These are phyloP conservation scores for Ceuthmochares aereus DNA, from an alignment of 2,113 vertebrate genomes.

Conservation along the genomic window DNA sequence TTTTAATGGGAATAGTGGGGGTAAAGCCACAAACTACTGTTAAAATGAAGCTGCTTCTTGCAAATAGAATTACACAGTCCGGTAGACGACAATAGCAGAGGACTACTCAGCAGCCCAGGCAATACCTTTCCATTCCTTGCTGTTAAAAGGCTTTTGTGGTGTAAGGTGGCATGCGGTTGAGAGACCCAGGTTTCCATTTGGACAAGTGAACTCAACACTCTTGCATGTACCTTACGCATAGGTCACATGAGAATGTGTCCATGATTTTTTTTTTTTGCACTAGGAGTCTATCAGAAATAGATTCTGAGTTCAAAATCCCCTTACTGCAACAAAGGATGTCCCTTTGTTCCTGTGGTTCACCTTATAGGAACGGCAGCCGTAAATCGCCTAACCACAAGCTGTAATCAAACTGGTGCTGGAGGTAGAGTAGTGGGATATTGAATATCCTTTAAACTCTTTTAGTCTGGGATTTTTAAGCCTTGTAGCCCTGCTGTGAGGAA, in stretches of 20 bases:
- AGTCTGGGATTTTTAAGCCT: background rate
- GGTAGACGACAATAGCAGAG: background rate
- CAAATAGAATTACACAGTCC: background rate
- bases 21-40: background rate
- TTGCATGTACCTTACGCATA: background rate
- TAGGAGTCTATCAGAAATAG: background rate
- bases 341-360: background rate
- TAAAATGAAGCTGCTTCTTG: background rate
- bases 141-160: background rate
- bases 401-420: background rate
- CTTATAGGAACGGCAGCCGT: background rate
- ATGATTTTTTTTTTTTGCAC: fast-evolving
- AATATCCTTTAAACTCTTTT: background rate
- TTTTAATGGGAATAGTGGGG: background rate
- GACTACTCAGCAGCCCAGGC: background rate
- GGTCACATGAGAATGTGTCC: background rate
- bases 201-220: background rate
- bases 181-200: background rate
- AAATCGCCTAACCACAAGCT: background rate
- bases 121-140: background rate
- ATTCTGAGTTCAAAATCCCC: background rate
- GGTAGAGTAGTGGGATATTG: background rate
- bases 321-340: background rate
- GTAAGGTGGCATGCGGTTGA: background rate
- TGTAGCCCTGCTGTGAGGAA: background rate